Base-by-base conservation (phyloP, 2,888 invertebrate species). In the Uloborus plumipes region DNA sequence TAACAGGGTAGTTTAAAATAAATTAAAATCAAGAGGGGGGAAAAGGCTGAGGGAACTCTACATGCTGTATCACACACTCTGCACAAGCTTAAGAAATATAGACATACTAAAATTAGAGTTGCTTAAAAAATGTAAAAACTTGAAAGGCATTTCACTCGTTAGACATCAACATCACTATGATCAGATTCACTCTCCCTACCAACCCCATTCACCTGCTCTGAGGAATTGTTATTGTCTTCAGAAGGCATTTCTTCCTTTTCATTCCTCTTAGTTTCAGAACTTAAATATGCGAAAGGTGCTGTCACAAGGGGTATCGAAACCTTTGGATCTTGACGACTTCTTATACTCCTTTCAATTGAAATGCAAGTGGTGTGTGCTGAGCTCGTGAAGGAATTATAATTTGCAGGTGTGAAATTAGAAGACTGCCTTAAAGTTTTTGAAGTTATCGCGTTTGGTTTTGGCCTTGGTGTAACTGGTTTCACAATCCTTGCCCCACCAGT, bases 301-400 rank as follows among this genome's bases (percentile, higher is more conserved):
- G 80, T 81, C 31, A 81, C 80, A 49, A 81, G 70, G 9, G 80
- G 80, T 62, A 81, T 81, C 3, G 80, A 81, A 53, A 74, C 74
- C 47, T 64, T 81, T 16, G 78, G 20, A 58, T 71, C 64, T 50
- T 71, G 71, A 50, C 55, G n/a, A 47, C 49, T 61, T 58, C 69
- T 67, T 39, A 58, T 69, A 26, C 53, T 74, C 39, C 49, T 67
- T 9, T 73, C 80, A 20, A 53, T 75, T 13, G 80, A 62, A 64
- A 81, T 74, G 47, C 69, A 81, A 6, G 80, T 50, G 31, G 80
- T 62, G 26, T 74, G 69, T 13, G 74, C 73, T 22, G 80, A 74
- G 9, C 73, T 62, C 31, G 71, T 51, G 20, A 26, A 72, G 11
- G 39, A 39, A 39, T 39, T 39, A 39, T 39, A 39, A 39, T 39